phyloP scores from a whole-genome alignment of 2,888 invertebrate genomes.

The Caenorhabditis panamensis region DNA sequence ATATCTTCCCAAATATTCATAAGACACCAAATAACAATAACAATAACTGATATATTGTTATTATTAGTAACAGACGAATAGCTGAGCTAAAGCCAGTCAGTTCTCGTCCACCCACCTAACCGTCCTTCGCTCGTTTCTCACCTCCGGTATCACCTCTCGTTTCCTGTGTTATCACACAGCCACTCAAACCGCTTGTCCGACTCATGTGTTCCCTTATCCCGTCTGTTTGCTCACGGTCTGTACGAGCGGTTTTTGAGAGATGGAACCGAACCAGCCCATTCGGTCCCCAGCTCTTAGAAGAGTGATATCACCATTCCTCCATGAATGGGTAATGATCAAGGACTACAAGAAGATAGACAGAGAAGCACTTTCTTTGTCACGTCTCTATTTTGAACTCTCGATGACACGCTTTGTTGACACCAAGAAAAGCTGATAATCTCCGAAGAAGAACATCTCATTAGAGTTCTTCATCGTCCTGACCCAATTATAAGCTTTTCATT shows the following conservation, averaged over 20 bases:
- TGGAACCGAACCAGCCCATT: conserved; percentile 17
- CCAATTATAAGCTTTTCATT: conserved; percentile 22
- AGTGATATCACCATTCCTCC: conserved; percentile 31
- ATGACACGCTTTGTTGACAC: background rate
- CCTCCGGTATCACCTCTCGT: conserved; percentile 19
- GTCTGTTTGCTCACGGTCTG: conserved; percentile 55
- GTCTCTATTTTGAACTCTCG: background rate
- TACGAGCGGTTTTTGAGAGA: conserved; percentile 27
- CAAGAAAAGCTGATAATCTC: background rate
- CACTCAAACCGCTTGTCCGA: conserved; percentile 12
- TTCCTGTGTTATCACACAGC: conserved; percentile 5
- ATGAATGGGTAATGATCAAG: conserved; percentile 41
- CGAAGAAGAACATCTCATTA: background rate
- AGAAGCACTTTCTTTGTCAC: conserved; percentile 1
- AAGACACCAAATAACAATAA: conserved; percentile 5
- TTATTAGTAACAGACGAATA: conserved; percentile 1
- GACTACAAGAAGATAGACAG: background rate
- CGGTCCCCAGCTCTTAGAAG: background rate
- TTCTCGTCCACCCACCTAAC: background rate
- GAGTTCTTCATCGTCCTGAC: conserved; percentile 2
- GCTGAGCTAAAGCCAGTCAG: background rate
- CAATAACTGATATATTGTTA: background rate
- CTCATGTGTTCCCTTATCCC: conserved; percentile 34
- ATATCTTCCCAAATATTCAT: conserved; percentile 12
- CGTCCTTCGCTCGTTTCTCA: background rate